Evolutionary conservation across 2,888 invertebrate species (phyloP).

Genomic region (Scaeva pyrastri): DNA sequence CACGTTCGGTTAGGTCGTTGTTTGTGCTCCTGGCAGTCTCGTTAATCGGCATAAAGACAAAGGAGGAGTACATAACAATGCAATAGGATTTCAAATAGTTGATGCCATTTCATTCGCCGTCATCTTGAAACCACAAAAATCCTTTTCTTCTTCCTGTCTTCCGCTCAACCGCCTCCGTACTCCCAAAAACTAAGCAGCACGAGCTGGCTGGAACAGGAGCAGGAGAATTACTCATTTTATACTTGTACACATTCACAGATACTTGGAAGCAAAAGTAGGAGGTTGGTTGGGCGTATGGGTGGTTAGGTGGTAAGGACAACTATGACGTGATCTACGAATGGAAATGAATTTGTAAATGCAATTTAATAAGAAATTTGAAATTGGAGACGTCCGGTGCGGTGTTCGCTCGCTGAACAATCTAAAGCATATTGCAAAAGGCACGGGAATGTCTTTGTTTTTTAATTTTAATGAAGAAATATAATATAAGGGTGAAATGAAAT

Average conservation of each 20-base stretch:
- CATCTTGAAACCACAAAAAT: conserved; percentile 52
- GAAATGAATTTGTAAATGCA: conserved; percentile 67
- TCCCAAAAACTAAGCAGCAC: neutral
- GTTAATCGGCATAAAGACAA: conserved; percentile 64
- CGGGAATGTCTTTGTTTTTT: conserved; percentile 19
- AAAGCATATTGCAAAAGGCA: conserved; percentile 31
- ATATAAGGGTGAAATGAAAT: neutral
- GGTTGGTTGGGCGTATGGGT: neutral
- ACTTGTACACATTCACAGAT: neutral
- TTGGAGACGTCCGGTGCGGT: conserved; percentile 55
- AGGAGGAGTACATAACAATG: conserved; percentile 46
- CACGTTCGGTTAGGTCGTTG: conserved; percentile 34
- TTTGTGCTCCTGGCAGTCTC: conserved; percentile 42
- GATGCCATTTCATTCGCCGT: conserved; percentile 54
- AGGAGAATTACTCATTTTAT: conserved; percentile 14
- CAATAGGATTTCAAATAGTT: conserved; percentile 57
- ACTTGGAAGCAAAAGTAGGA: neutral
- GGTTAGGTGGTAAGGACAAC: neutral
- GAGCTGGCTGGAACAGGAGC: conserved; percentile 14
- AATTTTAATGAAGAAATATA: conserved; percentile 51
- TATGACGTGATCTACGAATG: conserved; percentile 33
- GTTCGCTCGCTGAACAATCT: neutral
- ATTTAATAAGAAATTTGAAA: conserved; percentile 66
- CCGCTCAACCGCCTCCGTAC: neutral
- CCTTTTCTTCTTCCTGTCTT: conserved; percentile 14